Percentiles rank a stretch among this genome's conserved stretches.
Evolutionary conservation across 1,140 invertebrate genomes (phyloP).

Genomic region (Fopius arisanus): DNA sequence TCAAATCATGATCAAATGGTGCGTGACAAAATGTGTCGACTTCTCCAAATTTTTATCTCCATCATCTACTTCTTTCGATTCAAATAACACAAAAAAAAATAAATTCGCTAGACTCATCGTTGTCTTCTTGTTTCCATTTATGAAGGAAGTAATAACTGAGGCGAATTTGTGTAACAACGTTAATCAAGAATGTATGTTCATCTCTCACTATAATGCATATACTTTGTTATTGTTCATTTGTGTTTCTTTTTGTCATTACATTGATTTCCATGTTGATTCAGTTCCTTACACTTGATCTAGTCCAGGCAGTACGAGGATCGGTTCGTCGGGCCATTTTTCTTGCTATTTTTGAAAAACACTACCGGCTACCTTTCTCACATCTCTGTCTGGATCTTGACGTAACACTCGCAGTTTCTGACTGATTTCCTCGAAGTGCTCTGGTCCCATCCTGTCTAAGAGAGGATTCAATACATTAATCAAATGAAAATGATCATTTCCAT

Average conservation of each 20-base stretch:
- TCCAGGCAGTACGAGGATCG: not conserved
- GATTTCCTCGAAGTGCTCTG: conserved; percentile 44
- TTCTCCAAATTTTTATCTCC: not conserved
- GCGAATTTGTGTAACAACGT: conserved; percentile 10
- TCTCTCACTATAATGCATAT: not conserved
- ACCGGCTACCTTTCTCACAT: conserved; percentile 54
- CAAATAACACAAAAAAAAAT: not conserved
- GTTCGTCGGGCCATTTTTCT: not conserved
- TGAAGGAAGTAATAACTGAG: not conserved
- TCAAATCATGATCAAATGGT: not conserved
- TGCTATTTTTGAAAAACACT: conserved; percentile 36
- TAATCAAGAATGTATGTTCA: conserved; percentile 5
- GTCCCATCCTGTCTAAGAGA: conserved; percentile 45
- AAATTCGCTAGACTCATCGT: conserved; percentile 3
- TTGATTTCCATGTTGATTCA: not conserved
- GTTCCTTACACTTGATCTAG: not conserved
- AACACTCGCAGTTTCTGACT: conserved; percentile 46
- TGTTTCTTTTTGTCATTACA: not conserved
- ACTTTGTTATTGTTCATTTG: not conserved
- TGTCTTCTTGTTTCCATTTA: not conserved
- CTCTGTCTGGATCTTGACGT: conserved; percentile 52
- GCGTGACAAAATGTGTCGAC: not conserved
- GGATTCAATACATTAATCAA: conserved; percentile 20
- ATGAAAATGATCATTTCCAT: conserved; percentile 1
- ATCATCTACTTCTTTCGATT: not conserved